phyloP scores from a whole-genome alignment of 2,113 vertebrate genomes.

The Plecturocebus donacophilus region DNA sequence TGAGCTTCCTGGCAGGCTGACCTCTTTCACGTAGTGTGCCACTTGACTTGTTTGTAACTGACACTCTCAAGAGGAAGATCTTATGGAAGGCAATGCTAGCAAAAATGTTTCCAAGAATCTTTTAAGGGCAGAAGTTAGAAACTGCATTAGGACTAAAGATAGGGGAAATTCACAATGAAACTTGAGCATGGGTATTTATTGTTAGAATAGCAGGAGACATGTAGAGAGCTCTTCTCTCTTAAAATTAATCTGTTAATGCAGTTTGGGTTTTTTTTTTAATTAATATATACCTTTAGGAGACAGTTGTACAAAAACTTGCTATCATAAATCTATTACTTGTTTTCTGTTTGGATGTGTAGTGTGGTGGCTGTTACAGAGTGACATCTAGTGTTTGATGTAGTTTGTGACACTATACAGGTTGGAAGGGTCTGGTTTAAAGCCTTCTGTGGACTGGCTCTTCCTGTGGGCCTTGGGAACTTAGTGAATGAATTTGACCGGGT shows the following conservation, averaged over 20 bases:
- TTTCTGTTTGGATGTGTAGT: background rate
- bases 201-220: slow-evolving; percentile 38
- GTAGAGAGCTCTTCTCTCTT: slow-evolving; percentile 46
- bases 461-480: background rate
- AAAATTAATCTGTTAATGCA: slow-evolving; percentile 46
- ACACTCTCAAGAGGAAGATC: background rate
- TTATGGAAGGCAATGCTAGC: background rate
- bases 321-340: background rate
- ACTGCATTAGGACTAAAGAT: background rate
- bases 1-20: background rate
- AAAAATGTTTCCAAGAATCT: background rate
- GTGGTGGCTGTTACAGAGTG: slow-evolving; percentile 65
- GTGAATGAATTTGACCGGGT: background rate
- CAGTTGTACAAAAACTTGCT: background rate
- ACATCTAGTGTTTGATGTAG: slow-evolving; percentile 75
- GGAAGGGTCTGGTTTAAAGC: background rate
- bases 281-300: slow-evolving; percentile 39
- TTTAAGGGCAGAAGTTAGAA: background rate
- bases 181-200: slow-evolving; percentile 39
- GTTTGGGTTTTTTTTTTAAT: slow-evolving; percentile 29
- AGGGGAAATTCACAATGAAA: background rate
- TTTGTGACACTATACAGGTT: background rate
- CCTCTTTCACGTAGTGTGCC: background rate
- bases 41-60: background rate
- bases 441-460: background rate